Evolutionary conservation across 2,113 vertebrate species (phyloP), one percentile per base, ranked within the genome.

Genomic region (Numenius arquata): DNA sequence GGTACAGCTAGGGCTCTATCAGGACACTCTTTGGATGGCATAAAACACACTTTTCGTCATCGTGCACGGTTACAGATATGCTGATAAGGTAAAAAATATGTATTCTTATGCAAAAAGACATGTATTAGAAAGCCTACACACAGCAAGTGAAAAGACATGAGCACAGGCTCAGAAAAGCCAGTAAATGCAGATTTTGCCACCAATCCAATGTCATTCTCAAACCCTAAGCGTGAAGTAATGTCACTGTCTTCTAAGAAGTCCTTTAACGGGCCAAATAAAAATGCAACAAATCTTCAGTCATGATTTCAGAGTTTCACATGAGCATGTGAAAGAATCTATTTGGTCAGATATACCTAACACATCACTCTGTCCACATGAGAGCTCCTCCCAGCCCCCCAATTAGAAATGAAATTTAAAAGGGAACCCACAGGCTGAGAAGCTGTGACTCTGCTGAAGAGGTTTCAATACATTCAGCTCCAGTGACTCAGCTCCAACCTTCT

Each of bases 1-100:
- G 67, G 22, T 53, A 90, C 9, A 68, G 34, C 18, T 12, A 65
- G 7, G 75, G 45, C 48, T 85, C 5, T 76, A 82, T 40, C 81
- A 76, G 32, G 67, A 89, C 75, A 47, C n/a, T 61, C 43, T 81
- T 63, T 14, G 71, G 92, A 78, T 19, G 79, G 53, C 40, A 79
- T n/a, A 87, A 95, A 89, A 5, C 30, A 70, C 19, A 34, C 76
- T 92, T 92, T 90, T 85, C 29, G n/a, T 85, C 48, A 71, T 73
- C 27, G 17, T 27, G 26, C 70, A 58, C 8, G 29, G 94, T 58
- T 93, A 93, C 58, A 79, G 76, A 85, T 77, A 74, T 41, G 45
- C 38, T 70, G 82, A 76, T 96, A 89, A 84, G 73, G 84, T 90
- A 93, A 48, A 93, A 95, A 90, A 90, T 48, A 94, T 11, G 75